Evolutionary conservation across 2,888 invertebrate genomes (phyloP).

Genomic region (Oscheius sp.): DNA sequence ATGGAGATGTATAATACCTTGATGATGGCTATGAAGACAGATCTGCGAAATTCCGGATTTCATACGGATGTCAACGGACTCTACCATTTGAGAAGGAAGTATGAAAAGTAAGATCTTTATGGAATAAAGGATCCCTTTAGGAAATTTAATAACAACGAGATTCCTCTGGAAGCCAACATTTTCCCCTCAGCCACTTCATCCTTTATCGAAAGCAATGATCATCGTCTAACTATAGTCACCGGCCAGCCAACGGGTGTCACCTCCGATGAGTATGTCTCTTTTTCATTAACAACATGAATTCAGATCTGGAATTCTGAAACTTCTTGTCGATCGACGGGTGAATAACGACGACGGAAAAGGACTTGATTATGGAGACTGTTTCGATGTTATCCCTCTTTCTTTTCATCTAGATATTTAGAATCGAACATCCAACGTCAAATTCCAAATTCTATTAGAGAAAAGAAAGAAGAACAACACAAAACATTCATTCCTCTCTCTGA

Average conservation of each 20-base stretch:
- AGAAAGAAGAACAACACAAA: not conserved
- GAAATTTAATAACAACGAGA: not conserved
- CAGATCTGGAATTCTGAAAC: slow-evolving; percentile 4
- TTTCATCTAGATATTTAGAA: slow-evolving; percentile 2
- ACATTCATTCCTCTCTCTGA: slow-evolving; percentile 1
- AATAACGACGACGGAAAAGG: slow-evolving; percentile 51
- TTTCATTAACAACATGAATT: not conserved
- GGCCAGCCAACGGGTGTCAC: slow-evolving; percentile 17
- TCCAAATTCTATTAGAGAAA: slow-evolving; percentile 12
- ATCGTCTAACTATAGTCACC: slow-evolving; percentile 23
- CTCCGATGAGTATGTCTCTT: not conserved
- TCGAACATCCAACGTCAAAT: slow-evolving; percentile 1
- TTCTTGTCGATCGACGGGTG: slow-evolving; percentile 48
- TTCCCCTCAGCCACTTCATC: slow-evolving; percentile 44
- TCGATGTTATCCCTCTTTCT: slow-evolving; percentile 28
- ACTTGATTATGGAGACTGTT: slow-evolving; percentile 36
- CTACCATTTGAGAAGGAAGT: slow-evolving; percentile 40
- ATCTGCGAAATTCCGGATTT: slow-evolving; percentile 33
- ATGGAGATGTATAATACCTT: not conserved
- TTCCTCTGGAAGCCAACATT: slow-evolving; percentile 40
- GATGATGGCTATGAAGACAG: not conserved
- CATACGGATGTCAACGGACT: slow-evolving; percentile 53
- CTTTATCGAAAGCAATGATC: slow-evolving; percentile 35
- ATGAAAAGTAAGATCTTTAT: slow-evolving; percentile 4
- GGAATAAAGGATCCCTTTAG: not conserved